Conservation (phyloP, 2,888 invertebrate genomes). For the Agrilus mali region DNA sequence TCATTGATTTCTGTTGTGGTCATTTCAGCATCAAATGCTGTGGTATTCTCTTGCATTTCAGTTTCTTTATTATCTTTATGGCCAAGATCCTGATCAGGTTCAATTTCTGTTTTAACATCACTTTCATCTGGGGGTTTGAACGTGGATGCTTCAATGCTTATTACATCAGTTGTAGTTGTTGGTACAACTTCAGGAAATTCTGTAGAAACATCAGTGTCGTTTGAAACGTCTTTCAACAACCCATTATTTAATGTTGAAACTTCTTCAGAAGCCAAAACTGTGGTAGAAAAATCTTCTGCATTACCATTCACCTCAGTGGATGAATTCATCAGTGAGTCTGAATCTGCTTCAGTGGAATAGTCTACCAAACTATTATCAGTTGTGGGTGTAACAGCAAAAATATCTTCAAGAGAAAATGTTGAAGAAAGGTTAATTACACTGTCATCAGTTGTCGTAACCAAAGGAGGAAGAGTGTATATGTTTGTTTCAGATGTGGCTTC, state of each 20-base stretch:
- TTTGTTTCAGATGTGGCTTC: not conserved
- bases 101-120: too few species aligned
- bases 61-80: too few species aligned
- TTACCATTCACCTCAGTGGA: not conserved
- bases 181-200: too few species aligned
- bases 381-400: too few species aligned
- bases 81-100: too few species aligned
- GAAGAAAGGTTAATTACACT: not conserved
- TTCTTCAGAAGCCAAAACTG: not conserved
- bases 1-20: conserved; percentile 22
- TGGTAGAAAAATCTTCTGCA: not conserved
- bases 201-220: too few species aligned
- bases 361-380: not conserved
- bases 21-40: not conserved
- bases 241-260: not conserved
- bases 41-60: too few species aligned
- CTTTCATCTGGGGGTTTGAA: too few species aligned
- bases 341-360: not conserved
- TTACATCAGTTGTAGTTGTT: too few species aligned
- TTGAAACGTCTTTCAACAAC: not conserved
- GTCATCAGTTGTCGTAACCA: not conserved
- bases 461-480: not conserved
- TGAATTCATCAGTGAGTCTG: not conserved
- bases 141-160: too few species aligned
- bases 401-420: too few species aligned